Evolutionary conservation across 2,888 invertebrate species (phyloP), one percentile per base, ranked within the genome.

Genomic region (Muschampia plurimacula): DNA sequence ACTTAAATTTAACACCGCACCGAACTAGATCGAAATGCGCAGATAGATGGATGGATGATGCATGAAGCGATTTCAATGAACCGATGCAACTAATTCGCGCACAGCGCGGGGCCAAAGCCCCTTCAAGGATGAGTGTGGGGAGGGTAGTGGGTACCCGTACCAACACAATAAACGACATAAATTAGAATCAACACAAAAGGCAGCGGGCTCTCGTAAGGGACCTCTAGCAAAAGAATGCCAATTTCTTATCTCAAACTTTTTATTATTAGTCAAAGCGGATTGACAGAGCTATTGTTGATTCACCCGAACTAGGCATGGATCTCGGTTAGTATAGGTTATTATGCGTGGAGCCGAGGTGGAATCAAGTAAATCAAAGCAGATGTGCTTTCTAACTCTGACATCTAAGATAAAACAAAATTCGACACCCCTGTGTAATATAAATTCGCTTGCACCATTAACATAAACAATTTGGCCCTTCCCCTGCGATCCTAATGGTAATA

Each of bases 181-280:
- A 93, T 94, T 93, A 93, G 92, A 92, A 89, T 87, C 90, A 88
- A 90, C 90, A 94, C 92, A 93, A 94, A 93, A 90, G 92, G 84
- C 83, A 84, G 77, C 84, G 85, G 84, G 86, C 91, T 92, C 92
- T 91, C 88, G 88, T 91, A 92, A 93, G 92, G 93, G 92, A 72
- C 87, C 88, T 88, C 86, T 82, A 82, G 84, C 90, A 80, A 92
- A 93, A 93, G 93, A 94, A 93, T 92, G 87, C 91, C 93, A 93
- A 92, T 90, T 92, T 89, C 93, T 92, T 91, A 91, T 92, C 91
- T 91, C 82, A 86, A 87, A 86, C 84, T 88, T 88, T 83, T 81
- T 85, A 82, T 87, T 92, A 92, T 93, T 93, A 93, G 90, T 93
- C 92, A 85, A 85, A 87, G 86, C 83, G 82, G 88, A 87, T 85